Conservation (phyloP, 2,888 invertebrate genomes). For the Agelastica alni region DNA sequence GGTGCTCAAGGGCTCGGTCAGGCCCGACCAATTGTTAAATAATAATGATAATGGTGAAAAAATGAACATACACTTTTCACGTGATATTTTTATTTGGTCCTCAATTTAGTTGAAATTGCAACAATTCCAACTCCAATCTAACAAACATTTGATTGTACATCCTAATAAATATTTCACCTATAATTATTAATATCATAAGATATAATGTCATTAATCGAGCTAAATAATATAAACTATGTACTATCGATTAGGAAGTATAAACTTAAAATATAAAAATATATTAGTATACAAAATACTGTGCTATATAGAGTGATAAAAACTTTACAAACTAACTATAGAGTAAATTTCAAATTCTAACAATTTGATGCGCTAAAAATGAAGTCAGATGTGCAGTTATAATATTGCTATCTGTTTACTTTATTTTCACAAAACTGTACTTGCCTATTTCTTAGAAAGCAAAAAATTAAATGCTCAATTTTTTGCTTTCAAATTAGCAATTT, state of each 20-base stretch:
- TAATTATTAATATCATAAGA: conserved; percentile 23
- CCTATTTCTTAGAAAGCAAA: too few species aligned
- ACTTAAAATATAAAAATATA: conserved; percentile 15
- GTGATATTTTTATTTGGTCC: conserved; percentile 36
- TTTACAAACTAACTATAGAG: neutral
- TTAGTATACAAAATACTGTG: conserved; percentile 18
- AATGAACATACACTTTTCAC: neutral
- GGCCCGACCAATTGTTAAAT: too few species aligned
- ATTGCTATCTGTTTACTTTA: too few species aligned
- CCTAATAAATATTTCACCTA: conserved; percentile 16
- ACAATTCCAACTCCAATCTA: conserved; percentile 18
- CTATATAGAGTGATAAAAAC: conserved; percentile 14
- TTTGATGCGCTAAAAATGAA: too few species aligned
- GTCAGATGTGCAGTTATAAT: too few species aligned
- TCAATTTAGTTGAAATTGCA: conserved; percentile 37
- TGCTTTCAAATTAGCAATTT: too few species aligned
- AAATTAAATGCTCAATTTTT: too few species aligned
- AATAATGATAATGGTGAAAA: too few species aligned
- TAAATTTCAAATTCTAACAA: conserved; percentile 1
- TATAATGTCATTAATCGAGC: conserved; percentile 12
- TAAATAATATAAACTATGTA: neutral
- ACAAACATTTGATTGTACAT: conserved; percentile 21
- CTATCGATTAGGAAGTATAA: neutral
- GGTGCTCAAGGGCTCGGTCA: too few species aligned
- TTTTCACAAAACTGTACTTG: too few species aligned